Evolutionary conservation across 2,113 vertebrate genomes (phyloP).

Genomic region (Cebidichthys violaceus): DNA sequence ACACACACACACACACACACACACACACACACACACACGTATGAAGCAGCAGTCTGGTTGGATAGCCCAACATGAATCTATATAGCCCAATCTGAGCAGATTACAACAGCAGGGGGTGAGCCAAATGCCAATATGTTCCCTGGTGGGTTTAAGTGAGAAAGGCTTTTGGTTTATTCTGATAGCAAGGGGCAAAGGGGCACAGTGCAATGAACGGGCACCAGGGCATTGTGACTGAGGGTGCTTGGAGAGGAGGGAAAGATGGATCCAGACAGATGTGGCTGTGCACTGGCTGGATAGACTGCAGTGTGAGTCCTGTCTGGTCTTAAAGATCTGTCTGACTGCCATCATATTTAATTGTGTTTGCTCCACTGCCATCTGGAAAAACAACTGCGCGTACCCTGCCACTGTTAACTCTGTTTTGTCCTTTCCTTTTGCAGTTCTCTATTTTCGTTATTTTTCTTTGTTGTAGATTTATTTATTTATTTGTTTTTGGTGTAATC

Average conservation of each 20-base stretch:
- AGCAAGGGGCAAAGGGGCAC: conserved; percentile 3
- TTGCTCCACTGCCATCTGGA: conserved; percentile 37
- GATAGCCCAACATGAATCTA: conserved; percentile 23
- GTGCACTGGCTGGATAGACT: neutral
- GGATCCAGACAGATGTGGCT: conserved; percentile 7
- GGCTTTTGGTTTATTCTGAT: conserved; percentile 42
- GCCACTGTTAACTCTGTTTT: neutral
- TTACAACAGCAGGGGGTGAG: conserved; percentile 54
- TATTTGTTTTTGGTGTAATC: conserved; percentile 16
- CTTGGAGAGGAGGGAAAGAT: conserved; percentile 5
- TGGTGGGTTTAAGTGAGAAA: conserved; percentile 41
- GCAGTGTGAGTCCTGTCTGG: conserved; percentile 7
- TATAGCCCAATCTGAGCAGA: conserved; percentile 50
- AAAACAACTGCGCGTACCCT: conserved; percentile 11
- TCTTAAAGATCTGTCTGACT: conserved; percentile 35
- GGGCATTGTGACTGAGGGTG: conserved; percentile 4
- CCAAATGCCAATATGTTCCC: conserved; percentile 51
- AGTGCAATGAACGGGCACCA: conserved; percentile 35
- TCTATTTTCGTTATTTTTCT: neutral
- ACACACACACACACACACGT: conserved; percentile 1
- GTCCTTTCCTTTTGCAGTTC: neutral
- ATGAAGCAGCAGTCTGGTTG: conserved; percentile 13
- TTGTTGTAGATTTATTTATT: neutral
- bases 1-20: neutral
- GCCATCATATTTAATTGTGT: conserved; percentile 61